These are phyloP conservation scores for Andrena chrysosceles DNA, from an alignment of 2,888 invertebrate species.

Conservation along the genomic window DNA sequence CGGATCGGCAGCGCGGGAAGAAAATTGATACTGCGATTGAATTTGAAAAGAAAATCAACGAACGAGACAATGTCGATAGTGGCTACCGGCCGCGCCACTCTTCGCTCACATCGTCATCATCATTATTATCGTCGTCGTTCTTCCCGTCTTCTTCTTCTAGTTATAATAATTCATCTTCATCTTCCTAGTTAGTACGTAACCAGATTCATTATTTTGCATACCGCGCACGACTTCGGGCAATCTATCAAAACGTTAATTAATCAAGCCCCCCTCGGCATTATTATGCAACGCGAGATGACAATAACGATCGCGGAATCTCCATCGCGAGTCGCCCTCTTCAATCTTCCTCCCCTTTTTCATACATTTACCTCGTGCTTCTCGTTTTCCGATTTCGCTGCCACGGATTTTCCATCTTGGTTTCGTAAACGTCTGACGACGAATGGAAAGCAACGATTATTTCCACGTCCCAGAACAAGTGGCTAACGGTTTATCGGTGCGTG, in stretches of 20 bases:
- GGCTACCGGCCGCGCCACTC: slow-evolving; percentile 49
- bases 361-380: slow-evolving; percentile 35
- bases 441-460: slow-evolving; percentile 16
- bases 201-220: slow-evolving; percentile 73
- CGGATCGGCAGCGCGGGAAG: slow-evolving; percentile 8
- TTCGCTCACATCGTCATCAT: slow-evolving; percentile 68
- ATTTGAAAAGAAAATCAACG: slow-evolving; percentile 49
- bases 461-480: slow-evolving; percentile 31
- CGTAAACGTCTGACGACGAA: slow-evolving; percentile 14
- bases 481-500: slow-evolving; percentile 37
- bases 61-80: slow-evolving; percentile 61
- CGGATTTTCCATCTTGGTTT: slow-evolving; percentile 7
- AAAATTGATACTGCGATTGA: slow-evolving; percentile 67
- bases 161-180: slow-evolving; percentile 74
- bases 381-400: background rate
- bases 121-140: slow-evolving; percentile 56
- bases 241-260: slow-evolving; percentile 81
- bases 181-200: slow-evolving; percentile 74
- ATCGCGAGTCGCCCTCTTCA: slow-evolving; percentile 65
- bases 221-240: slow-evolving; percentile 69
- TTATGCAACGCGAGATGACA: slow-evolving; percentile 74
- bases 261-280: slow-evolving; percentile 70
- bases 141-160: slow-evolving; percentile 47
- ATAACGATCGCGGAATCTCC: slow-evolving; percentile 67
- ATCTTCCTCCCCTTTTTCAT: slow-evolving; percentile 57